These are phyloP conservation scores for Sus cebifrons DNA, from an alignment of 2,797 vertebrate species.

Conservation along the genomic window DNA sequence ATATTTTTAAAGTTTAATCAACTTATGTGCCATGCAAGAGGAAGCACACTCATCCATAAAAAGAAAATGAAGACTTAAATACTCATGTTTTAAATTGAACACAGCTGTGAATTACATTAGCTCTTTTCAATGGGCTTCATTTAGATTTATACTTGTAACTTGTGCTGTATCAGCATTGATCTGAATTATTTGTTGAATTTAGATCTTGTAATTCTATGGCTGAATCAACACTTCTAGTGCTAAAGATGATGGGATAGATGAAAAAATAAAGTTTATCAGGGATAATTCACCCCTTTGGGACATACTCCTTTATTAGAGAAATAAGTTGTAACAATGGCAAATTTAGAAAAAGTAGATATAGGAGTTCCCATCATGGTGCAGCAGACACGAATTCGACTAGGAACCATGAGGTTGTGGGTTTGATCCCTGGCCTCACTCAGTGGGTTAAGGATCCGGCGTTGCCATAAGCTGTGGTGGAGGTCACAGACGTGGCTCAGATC, in stretches of 20 bases:
- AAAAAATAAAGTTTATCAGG: conserved; percentile 6
- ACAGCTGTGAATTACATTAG: conserved; percentile 73
- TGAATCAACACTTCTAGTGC: conserved; percentile 64
- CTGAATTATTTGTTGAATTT: conserved; percentile 75
- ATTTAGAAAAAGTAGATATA: conserved; percentile 42
- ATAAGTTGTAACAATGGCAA: conserved; percentile 22
- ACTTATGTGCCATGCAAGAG: conserved; percentile 52
- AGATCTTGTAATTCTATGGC: conserved; percentile 62
- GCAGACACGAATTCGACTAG: too few relatives aligned
- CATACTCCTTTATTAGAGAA: conserved; percentile 51
- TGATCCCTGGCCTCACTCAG: too few relatives aligned
- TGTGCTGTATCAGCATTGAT: conserved; percentile 67
- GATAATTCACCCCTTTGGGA: neutral
- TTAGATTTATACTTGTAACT: conserved; percentile 73
- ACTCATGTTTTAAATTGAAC: conserved; percentile 61
- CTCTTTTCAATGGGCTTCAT: conserved; percentile 68
- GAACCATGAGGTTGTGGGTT: too few relatives aligned
- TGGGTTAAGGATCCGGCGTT: too few relatives aligned
- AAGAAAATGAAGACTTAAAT: conserved; percentile 71
- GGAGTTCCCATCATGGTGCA: too few relatives aligned
- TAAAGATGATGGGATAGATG: conserved; percentile 64
- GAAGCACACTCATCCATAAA: conserved; percentile 62
- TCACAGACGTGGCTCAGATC: too few relatives aligned
- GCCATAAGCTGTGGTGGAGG: too few relatives aligned
- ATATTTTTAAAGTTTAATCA: conserved; percentile 79